Evolutionary conservation across 2,797 vertebrate genomes (phyloP), one percentile per base, ranked within the genome.

Genomic region (Ambastaia sidthimunki): DNA sequence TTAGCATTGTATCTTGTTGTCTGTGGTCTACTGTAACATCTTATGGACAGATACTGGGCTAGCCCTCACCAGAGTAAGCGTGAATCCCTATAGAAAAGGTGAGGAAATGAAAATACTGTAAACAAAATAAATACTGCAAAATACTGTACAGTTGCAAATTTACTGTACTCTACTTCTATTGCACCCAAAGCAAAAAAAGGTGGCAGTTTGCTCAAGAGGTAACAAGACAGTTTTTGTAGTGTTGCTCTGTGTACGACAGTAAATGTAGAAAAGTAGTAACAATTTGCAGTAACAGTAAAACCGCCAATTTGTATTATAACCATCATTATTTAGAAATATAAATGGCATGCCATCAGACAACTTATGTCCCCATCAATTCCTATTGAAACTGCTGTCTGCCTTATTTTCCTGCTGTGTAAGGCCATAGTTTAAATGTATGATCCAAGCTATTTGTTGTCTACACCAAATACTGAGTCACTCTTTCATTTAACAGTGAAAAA

Each of bases 161-260:
- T 44, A 44, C 10, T 65, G 23, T 62, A 47, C 57, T 75, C 44
- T 55, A 77, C 21, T 60, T 57, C 3, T 62, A 67, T 68, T 54
- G 79, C 59, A 83, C 78, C 83, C 37, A 80, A 83, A 84, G 83
- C 76, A 80, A 85, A 73, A 78, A 31, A 52, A 25, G 50, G 74
- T 85, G 83, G 83, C 83, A 86, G 81, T 86, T 85, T 83, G 85
- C 81, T 80, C 76, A 41, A 69, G 59, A 80, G 66, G 71, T 80
- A 69, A 41, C 55, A 59, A 81, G n/a, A n/a, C n/a, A n/a, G 41
- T 44, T 62, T 57, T 59, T 13, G 57, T 25, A 7, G 34, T 52
- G 63, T 75, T 37, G 77, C 62, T 11, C 60, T 4, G 44, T 66
- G 68, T 50, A 5, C 13, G 59, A 50, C 28, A 76, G 73, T 63